These are phyloP conservation scores for Okapia johnstoni DNA, from an alignment of 2,113 vertebrate species.

Conservation along the genomic window DNA sequence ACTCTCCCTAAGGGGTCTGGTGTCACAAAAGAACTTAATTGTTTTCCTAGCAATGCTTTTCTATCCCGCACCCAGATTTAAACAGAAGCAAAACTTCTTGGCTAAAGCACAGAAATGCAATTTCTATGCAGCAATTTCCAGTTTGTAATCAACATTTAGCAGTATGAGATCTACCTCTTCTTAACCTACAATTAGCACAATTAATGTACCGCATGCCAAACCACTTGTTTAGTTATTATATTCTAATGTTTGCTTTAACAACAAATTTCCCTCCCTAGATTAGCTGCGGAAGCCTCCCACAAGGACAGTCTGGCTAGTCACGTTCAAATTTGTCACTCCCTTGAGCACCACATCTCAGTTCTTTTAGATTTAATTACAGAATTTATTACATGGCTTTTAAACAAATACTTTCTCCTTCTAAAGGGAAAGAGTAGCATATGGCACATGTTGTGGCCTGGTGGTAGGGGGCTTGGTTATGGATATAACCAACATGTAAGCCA, in stretches of 20 bases:
- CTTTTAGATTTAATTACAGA: conserved; percentile 51
- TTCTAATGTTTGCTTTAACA: conserved; percentile 68
- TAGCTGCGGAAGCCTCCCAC: conserved; percentile 33
- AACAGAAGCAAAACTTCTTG: conserved; percentile 57
- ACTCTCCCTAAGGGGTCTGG: conserved; percentile 61
- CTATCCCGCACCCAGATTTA: conserved; percentile 47
- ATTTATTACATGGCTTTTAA: conserved; percentile 5
- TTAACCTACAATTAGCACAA: conserved; percentile 76
- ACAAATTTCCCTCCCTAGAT: conserved; percentile 61
- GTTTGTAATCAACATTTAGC: conserved; percentile 71
- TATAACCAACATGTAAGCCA: neutral
- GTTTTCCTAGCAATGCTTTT: conserved; percentile 72
- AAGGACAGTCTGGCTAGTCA: neutral
- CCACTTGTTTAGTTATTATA: conserved; percentile 73
- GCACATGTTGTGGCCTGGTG: neutral
- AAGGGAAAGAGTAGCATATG: neutral
- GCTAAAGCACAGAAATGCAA: conserved; percentile 56
- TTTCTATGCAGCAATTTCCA: conserved; percentile 68
- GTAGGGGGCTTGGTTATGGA: neutral
- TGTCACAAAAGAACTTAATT: conserved; percentile 73
- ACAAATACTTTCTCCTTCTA: neutral
- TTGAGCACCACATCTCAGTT: neutral
- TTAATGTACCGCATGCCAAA: conserved; percentile 58
- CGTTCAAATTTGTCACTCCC: conserved; percentile 26
- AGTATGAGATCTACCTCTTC: conserved; percentile 69